Percentiles rank a stretch among this genome's conserved stretches.
phyloP scores from a whole-genome alignment of 2,113 vertebrate species.

The western clawed frog (Xenopus tropicalis) region DNA sequence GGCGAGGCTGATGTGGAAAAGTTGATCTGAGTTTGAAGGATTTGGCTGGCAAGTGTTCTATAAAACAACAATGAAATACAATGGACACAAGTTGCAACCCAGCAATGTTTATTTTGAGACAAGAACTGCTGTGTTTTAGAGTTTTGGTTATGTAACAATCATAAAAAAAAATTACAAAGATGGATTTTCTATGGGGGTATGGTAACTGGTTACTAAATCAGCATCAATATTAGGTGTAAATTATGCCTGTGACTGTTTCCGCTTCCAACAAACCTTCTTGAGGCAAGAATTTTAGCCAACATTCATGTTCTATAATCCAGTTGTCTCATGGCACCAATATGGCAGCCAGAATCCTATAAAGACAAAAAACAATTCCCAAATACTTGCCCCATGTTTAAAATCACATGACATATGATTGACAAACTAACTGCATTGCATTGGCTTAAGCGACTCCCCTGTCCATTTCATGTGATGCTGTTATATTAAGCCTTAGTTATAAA shows the following conservation, averaged over 20 bases:
- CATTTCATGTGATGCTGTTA: constrained; percentile 14
- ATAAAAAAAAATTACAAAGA: constrained; percentile 16
- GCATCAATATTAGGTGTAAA: not conserved
- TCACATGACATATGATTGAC: constrained; percentile 39
- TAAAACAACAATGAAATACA: not conserved
- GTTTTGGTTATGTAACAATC: constrained; percentile 10
- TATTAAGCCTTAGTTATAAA: not conserved
- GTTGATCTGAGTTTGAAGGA: no score
- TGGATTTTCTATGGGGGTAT: no score
- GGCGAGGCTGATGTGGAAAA: no score
- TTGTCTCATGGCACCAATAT: constrained; percentile 28
- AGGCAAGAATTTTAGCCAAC: constrained; percentile 16
- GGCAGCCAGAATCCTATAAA: constrained; percentile 31
- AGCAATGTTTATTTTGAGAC: constrained; percentile 40
- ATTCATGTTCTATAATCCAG: constrained; percentile 29
- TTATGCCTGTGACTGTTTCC: not conserved
- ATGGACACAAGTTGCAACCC: constrained; percentile 22
- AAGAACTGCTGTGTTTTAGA: constrained; percentile 25
- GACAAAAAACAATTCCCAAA: constrained; percentile 29
- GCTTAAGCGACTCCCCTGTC: constrained; percentile 5
- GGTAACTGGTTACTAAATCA: no score
- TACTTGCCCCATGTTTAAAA: constrained; percentile 41
- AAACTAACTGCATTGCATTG: constrained; percentile 26
- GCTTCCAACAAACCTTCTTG: not conserved
- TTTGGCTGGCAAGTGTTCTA: no score